These are phyloP conservation scores for Centropus unirufus DNA, from an alignment of 2,113 vertebrate genomes.

Conservation along the genomic window DNA sequence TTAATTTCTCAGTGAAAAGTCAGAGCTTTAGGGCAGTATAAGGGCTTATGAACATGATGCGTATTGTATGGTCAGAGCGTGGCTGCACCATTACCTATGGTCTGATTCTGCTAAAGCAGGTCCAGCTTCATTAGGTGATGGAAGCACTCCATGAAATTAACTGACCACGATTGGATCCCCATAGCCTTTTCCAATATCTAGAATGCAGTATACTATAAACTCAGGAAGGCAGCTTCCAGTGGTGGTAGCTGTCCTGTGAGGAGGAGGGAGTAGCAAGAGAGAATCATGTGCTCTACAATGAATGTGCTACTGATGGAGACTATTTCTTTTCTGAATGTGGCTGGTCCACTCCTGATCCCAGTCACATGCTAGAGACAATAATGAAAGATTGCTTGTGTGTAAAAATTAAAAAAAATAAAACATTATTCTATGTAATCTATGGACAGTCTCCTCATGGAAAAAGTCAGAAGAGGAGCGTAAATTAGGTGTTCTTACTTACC, in stretches of 20 bases:
- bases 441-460: background rate
- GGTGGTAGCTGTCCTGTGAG: background rate
- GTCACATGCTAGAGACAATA: background rate
- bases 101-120: background rate
- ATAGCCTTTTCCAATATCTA: background rate
- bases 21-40: background rate
- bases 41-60: background rate
- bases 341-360: background rate
- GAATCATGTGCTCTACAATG: background rate
- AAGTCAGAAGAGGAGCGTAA: background rate
- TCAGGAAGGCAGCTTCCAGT: background rate
- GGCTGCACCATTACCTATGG: background rate
- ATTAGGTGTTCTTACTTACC: background rate
- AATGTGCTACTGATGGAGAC: background rate
- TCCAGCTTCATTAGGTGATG: background rate
- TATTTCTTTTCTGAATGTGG: background rate
- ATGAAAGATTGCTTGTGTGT: background rate
- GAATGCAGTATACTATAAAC: background rate
- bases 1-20: background rate
- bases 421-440: background rate
- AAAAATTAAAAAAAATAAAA: background rate
- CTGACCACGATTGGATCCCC: background rate
- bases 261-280: background rate
- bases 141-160: background rate
- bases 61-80: background rate